Percentiles rank a stretch among this genome's conserved stretches.
Evolutionary conservation across 2,113 vertebrate species (phyloP).

Genomic region (Apodemus sylvaticus): DNA sequence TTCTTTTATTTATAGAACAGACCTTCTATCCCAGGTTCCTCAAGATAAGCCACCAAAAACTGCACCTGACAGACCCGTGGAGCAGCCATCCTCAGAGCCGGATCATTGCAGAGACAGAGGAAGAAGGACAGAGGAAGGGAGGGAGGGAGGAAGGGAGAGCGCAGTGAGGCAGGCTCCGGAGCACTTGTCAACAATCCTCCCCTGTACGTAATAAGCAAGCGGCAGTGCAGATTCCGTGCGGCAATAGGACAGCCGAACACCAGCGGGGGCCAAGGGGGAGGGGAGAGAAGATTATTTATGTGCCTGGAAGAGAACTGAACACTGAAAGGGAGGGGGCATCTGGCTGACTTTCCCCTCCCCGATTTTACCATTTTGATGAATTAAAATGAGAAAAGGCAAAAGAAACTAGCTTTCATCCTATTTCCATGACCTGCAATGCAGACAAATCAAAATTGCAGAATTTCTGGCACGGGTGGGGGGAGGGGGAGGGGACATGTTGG

Average conservation of each 20-base stretch:
- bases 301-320: conserved; percentile 69
- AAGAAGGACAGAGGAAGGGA: conserved; percentile 71
- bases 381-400: conserved; percentile 44
- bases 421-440: conserved; percentile 71
- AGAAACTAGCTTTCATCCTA: conserved; percentile 23
- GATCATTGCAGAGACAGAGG: conserved; percentile 74
- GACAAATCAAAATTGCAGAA: conserved; percentile 45
- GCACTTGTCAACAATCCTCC: conserved; percentile 79
- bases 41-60: conserved; percentile 77
- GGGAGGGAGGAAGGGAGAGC: conserved; percentile 29
- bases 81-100: conserved; percentile 72
- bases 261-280: conserved; percentile 67
- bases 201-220: conserved; percentile 74
- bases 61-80: conserved; percentile 76
- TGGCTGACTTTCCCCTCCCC: neutral
- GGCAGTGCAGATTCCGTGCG: conserved; percentile 69
- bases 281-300: conserved; percentile 81
- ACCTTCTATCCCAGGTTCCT: conserved; percentile 74
- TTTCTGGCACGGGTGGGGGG: neutral
- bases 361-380: conserved; percentile 34
- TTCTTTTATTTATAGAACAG: conserved; percentile 73
- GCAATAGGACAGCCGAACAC: conserved; percentile 68
- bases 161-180: conserved; percentile 73
- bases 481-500: neutral
- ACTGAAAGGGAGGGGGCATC: conserved; percentile 67